Base-by-base conservation (phyloP, 2,113 vertebrate species). In the Coptodon rendalli region DNA sequence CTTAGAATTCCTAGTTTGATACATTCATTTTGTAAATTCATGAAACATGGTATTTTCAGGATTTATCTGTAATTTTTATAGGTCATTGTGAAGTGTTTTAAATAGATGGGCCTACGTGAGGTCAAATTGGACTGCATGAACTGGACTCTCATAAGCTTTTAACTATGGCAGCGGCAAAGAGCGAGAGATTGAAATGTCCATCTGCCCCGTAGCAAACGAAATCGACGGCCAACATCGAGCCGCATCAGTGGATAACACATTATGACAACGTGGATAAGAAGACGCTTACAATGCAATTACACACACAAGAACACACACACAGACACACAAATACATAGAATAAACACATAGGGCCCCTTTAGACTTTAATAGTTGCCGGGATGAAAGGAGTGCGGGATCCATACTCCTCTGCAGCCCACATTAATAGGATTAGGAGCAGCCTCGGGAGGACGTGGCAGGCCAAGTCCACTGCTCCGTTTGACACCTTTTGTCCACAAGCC, bases 361-460 rank as follows among this genome's bases (percentile, higher is more conserved):
- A 68, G 87, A 83, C 87, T 82, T 92, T 93, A 86, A 92, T 91
- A 80, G 92, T 78, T 79, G 34, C 52, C 34, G 78, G 82, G 90
- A 91, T 91, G 91, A 83, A 88, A 91, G 91, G 78, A 89, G 84
- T 57, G 82, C 68, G 68, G 85, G 86, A 89, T 92, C 86, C 85
- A 73, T 83, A 79, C 88, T 81, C 89, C 83, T 82, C 86, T 84
- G 53, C 81, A 34, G 90, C 73, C 81, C 82, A 56, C 87, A 87
- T 93, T 96, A 96, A 96, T 95, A 95, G 95, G 95, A 96, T 96
- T 97, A 96, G 90, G 89, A 90, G 81, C 84, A 36, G 89, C 90
- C 92, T 88, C 87, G n/a, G 90, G 86, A 93, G 86, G 89, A 94
- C 92, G 52, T 86, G 87, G 93, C 91, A 88, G 87, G 86, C 86